Evolutionary conservation across 2,888 invertebrate genomes (phyloP).

Genomic region (Seira sanloemensis): DNA sequence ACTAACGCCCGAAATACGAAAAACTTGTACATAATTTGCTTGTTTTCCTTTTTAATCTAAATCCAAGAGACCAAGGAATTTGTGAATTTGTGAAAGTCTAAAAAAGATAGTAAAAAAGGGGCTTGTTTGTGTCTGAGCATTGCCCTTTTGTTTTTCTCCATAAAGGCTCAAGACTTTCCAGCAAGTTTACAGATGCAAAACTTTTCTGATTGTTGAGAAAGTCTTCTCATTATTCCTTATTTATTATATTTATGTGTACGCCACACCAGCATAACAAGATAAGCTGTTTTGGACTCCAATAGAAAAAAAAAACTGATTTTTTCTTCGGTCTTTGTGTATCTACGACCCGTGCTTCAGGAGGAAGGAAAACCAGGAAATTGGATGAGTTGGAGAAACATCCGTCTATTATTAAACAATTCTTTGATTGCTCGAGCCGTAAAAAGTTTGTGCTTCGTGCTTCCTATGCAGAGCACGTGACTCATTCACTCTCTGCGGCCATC

Average conservation of each 20-base stretch:
- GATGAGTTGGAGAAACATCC: slow-evolving; percentile 8
- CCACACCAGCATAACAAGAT: not conserved
- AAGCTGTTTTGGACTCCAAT: not conserved
- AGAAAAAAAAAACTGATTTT: not conserved
- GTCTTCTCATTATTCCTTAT: slow-evolving; percentile 1
- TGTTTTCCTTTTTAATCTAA: slow-evolving; percentile 5
- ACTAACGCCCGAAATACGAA: not conserved
- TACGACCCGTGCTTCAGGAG: not conserved
- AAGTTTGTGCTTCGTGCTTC: slow-evolving; percentile 1
- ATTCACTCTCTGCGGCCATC: slow-evolving; percentile 21
- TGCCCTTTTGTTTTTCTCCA: too few relatives aligned
- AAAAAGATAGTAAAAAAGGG: not conserved
- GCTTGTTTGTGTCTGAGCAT: not conserved
- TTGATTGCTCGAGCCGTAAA: slow-evolving; percentile 1
- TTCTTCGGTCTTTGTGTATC: not conserved
- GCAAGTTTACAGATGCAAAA: not conserved
- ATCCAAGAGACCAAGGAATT: not conserved
- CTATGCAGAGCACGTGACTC: slow-evolving; percentile 6
- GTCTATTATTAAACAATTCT: slow-evolving; percentile 17
- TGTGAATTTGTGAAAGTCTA: slow-evolving; percentile 10
- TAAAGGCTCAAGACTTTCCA: not conserved
- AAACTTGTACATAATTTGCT: slow-evolving; percentile 7
- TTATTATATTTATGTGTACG: not conserved
- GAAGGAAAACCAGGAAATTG: not conserved
- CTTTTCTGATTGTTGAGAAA: not conserved